Evolutionary conservation across 1,140 invertebrate genomes (phyloP).

Genomic region (Cataglyphis hispanica): DNA sequence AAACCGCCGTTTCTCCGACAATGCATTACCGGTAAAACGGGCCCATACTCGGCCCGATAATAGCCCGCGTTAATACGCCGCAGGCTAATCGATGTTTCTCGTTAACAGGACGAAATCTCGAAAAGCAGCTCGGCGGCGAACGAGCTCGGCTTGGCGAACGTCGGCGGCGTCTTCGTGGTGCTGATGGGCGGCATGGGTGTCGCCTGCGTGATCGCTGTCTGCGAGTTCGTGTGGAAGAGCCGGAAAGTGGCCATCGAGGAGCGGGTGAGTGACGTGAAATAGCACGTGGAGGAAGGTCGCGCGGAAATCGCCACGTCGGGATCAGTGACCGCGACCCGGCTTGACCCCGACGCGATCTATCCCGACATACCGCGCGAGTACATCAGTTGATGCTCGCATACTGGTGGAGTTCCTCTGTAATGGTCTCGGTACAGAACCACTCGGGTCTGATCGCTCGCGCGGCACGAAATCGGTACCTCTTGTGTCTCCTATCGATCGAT

Average conservation of each 20-base stretch:
- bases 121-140: constrained; percentile 94
- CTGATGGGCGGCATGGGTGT: constrained; percentile 96
- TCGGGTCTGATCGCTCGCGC: constrained; percentile 76
- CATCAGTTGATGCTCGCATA: constrained; percentile 81
- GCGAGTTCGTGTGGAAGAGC: constrained; percentile 97
- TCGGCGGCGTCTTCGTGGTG: constrained; percentile 98
- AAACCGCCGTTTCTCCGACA: constrained; percentile 42
- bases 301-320: constrained; percentile 65
- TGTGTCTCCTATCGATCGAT: constrained; percentile 14
- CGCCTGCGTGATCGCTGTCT: constrained; percentile 95
- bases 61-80: constrained; percentile 26
- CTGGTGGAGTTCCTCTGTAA: constrained; percentile 83
- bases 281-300: constrained; percentile 73
- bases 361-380: constrained; percentile 80
- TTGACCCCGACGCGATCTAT: constrained; percentile 80
- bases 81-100: constrained; percentile 53
- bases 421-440: constrained; percentile 77
- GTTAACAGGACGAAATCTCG: constrained; percentile 92
- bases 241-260: constrained; percentile 96
- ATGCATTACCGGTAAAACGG: constrained; percentile 22
- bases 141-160: constrained; percentile 95
- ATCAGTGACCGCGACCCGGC: constrained; percentile 66
- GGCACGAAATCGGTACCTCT: neutral
- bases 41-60: constrained; percentile 9
- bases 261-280: constrained; percentile 89